Base-by-base conservation (phyloP, 2,797 vertebrate genomes). In the Lepilemur ruficaudatus region DNA sequence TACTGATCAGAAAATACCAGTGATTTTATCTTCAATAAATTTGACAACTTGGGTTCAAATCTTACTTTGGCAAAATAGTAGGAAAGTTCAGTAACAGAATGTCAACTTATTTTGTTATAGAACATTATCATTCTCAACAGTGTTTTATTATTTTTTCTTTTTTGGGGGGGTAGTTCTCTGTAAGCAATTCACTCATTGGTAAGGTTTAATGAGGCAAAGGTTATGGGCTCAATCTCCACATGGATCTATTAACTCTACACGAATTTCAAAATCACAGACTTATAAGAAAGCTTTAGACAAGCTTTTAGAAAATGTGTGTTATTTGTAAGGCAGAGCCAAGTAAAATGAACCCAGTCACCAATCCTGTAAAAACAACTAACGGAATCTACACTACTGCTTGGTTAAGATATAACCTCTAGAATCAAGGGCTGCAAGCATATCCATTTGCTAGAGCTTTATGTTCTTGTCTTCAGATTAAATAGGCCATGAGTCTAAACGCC, bases 61-160 rank as follows among this genome's bases (percentile, higher is more conserved):
- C 52, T 92, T 32, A 87, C 48, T 91, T 89, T 25, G 13, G 23
- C 30, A 88, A 67, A 96, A 50, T 20, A 65, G n/a, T 28, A 23
- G 85, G 30, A 46, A 94, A 90, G 7, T 87, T 96, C 48, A 91
- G 35, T 65, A 95, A 78, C 61, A 85, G 30, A 72, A 38, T 7
- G 48, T 57, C 70, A 48, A 15, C 32, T 65, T 94, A 65, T 84
- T 84, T 67, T 93, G 15, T 67, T 70, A 59, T 48, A 41, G 93
- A 88, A 81, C n/a, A 85, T 79, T n/a, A 83, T 63, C 52, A 94
- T 81, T 86, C 38, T 73, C 55, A 93, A 52, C 28, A 81, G 5
- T 28, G 12, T 57, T 91, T 85, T 38, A 4, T 38, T 92, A 11
- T 32, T 80, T 65, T 73, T 52, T 78, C 69, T 52, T 35, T n/a